Evolutionary conservation across 2,888 invertebrate species (phyloP).

Genomic region (Agonum fuliginosum): DNA sequence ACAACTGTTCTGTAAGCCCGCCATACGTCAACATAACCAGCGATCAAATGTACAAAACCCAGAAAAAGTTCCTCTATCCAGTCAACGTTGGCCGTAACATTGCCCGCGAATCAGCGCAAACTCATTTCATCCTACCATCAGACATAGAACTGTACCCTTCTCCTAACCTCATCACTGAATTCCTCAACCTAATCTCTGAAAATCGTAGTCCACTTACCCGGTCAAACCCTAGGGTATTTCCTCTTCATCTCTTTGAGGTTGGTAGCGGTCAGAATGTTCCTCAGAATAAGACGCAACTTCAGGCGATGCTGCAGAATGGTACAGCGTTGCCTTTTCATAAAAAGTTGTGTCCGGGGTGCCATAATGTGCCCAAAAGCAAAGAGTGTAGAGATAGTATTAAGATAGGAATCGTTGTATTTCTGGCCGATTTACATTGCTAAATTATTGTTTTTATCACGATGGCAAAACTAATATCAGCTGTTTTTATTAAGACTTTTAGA

Average conservation of each 20-base stretch:
- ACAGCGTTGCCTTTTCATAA: slow-evolving; percentile 95
- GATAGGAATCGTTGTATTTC: slow-evolving; percentile 86
- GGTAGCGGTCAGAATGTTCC: slow-evolving; percentile 81
- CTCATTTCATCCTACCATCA: slow-evolving; percentile 88
- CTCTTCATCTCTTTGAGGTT: slow-evolving; percentile 92
- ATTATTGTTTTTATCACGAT: no score
- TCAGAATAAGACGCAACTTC: slow-evolving; percentile 81
- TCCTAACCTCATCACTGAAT: slow-evolving; percentile 85
- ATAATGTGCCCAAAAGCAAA: slow-evolving; percentile 89
- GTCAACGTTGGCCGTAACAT: slow-evolving; percentile 93
- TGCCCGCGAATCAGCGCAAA: slow-evolving; percentile 88
- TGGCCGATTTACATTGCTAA: no score
- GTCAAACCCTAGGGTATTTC: slow-evolving; percentile 84
- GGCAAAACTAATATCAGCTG: no score
- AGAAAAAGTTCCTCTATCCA: slow-evolving; percentile 89
- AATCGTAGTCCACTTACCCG: slow-evolving; percentile 80
- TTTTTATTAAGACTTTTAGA: no score
- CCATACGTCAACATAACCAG: slow-evolving; percentile 82
- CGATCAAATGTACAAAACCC: slow-evolving; percentile 84
- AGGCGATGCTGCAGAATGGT: slow-evolving; percentile 82
- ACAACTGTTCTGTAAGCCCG: slow-evolving; percentile 82
- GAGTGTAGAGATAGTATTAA: slow-evolving; percentile 88
- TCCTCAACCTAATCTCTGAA: slow-evolving; percentile 89
- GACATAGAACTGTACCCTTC: slow-evolving; percentile 95
- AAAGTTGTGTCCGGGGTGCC: slow-evolving; percentile 90